phyloP scores from a whole-genome alignment of 2,888 invertebrate genomes.

The Aromia moschata region DNA sequence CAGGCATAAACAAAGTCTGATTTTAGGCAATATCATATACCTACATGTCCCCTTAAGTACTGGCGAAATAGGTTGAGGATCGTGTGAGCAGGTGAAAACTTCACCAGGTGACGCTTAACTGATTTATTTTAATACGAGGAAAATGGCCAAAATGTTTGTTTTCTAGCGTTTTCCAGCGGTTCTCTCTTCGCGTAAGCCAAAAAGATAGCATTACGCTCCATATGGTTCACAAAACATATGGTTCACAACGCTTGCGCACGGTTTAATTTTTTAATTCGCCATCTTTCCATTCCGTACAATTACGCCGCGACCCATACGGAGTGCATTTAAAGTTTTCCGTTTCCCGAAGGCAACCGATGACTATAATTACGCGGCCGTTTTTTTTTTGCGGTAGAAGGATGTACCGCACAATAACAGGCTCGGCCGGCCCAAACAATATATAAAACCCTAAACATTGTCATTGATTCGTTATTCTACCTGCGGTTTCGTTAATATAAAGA shows the following conservation, averaged over 20 bases:
- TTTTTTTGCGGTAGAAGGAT: conserved; percentile 45
- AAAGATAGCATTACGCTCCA: background rate
- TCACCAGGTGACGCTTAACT: too few species aligned
- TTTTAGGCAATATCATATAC: too few species aligned
- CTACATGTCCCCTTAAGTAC: too few species aligned
- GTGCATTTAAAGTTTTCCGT: conserved; percentile 32
- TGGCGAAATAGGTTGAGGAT: too few species aligned
- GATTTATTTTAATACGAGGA: too few species aligned
- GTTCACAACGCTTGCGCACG: conserved; percentile 7
- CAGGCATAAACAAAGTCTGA: too few species aligned
- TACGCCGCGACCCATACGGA: conserved; percentile 25
- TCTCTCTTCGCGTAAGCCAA: background rate
- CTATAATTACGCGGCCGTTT: conserved; percentile 51
- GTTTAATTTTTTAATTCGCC: conserved; percentile 37
- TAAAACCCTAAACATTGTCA: conserved; percentile 54
- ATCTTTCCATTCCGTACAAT: conserved; percentile 32
- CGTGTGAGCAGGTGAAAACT: too few species aligned
- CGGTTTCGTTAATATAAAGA: conserved; percentile 36
- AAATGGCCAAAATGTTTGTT: too few species aligned
- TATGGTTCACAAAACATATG: conserved; percentile 19
- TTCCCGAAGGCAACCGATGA: conserved; percentile 41
- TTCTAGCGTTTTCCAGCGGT: too few species aligned
- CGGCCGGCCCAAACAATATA: conserved; percentile 51
- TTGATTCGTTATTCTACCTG: conserved; percentile 45
- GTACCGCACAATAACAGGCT: conserved; percentile 46